A percentile compares a stretch with the other conserved stretches of the same genome.
Conservation (phyloP, 2,797 vertebrate genomes). For the Tangara arthus region DNA sequence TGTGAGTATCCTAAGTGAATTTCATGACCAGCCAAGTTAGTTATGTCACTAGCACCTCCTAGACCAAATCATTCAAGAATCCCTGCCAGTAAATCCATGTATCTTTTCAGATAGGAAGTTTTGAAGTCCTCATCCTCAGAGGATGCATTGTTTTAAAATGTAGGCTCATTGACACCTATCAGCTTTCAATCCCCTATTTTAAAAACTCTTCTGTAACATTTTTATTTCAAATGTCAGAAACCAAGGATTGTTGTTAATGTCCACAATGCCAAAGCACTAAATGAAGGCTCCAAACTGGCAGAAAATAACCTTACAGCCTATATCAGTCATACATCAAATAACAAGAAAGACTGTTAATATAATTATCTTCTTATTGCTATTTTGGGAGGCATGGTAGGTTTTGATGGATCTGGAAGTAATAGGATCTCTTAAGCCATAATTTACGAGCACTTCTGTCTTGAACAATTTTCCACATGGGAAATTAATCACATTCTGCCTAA, state of each 20-base stretch:
- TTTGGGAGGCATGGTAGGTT: conserved; percentile 46
- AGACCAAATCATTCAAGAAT: background rate
- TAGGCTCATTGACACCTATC: background rate
- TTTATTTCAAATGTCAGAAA: background rate
- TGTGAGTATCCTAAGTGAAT: background rate
- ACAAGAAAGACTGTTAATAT: conserved; percentile 59
- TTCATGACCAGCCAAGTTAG: background rate
- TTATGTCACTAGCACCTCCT: background rate
- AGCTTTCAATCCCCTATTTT: background rate
- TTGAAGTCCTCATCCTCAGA: background rate
- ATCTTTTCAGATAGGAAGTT: background rate
- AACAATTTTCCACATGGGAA: conserved; percentile 69
- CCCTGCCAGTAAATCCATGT: background rate
- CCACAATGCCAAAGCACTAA: conserved; percentile 10
- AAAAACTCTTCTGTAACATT: background rate
- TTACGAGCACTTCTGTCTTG: conserved; percentile 50
- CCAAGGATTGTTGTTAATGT: background rate
- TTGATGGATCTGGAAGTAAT: conserved; percentile 54
- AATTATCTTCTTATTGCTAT: conserved; percentile 69
- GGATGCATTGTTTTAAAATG: background rate
- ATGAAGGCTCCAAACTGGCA: background rate
- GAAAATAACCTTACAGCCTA: conserved; percentile 18
- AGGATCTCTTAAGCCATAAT: conserved; percentile 64
- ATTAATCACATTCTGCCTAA: conserved; percentile 63
- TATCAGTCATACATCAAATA: conserved; percentile 49